A percentile compares a stretch with the other conserved stretches of the same genome.
These are phyloP conservation scores for Meta bourneti DNA, from an alignment of 2,888 invertebrate species.

Conservation along the genomic window DNA sequence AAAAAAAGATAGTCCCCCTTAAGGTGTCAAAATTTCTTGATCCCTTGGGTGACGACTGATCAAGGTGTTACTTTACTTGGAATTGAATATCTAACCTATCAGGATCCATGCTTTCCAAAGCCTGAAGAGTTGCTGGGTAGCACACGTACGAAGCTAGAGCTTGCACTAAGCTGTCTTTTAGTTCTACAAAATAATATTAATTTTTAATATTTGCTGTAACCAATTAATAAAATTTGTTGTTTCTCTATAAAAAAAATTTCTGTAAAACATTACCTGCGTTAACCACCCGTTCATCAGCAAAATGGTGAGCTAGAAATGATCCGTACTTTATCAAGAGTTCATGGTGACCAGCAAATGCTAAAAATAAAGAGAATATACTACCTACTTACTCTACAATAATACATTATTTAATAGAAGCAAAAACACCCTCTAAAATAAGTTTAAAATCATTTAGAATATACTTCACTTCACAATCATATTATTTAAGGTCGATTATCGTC, in stretches of 20 bases:
- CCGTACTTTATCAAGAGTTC: constrained; percentile 85
- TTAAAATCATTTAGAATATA: too few species aligned
- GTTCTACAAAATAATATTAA: constrained; percentile 84
- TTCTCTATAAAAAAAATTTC: background rate
- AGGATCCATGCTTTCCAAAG: constrained; percentile 86
- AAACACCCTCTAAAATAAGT: background rate
- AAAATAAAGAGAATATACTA: constrained; percentile 7
- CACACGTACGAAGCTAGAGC: constrained; percentile 89
- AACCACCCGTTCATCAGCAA: constrained; percentile 88
- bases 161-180: constrained; percentile 88
- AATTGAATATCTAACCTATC: constrained; percentile 82
- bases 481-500: too few species aligned
- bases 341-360: constrained; percentile 79
- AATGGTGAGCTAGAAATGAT: constrained; percentile 88
- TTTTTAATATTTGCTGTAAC: constrained; percentile 82
- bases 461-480: too few species aligned
- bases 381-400: background rate
- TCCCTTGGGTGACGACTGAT: too few species aligned
- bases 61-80: too few species aligned
- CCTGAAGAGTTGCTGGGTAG: constrained; percentile 86
- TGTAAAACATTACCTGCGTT: constrained; percentile 79
- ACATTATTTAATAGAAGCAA: background rate
- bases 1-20: too few species aligned
- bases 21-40: too few species aligned
- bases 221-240: constrained; percentile 79